Evolutionary conservation across 64 coral and sea anemone genomes (phyloP).

Genomic region (Montipora capricornis): DNA sequence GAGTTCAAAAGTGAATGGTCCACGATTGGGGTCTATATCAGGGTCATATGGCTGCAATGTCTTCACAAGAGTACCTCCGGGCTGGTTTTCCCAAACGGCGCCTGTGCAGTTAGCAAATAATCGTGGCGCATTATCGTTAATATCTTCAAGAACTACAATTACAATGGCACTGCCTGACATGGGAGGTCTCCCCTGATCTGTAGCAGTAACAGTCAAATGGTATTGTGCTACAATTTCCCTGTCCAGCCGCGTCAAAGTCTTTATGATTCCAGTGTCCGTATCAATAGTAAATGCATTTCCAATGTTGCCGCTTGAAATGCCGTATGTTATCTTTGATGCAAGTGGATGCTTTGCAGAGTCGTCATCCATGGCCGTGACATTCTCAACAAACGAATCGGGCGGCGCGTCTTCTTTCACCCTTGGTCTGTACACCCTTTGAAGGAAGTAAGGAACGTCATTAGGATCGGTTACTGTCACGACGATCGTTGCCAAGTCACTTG

Average conservation of each 20-base stretch:
- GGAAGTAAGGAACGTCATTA: slow-evolving; percentile 83
- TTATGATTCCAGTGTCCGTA: slow-evolving; percentile 57
- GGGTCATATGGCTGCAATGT: slow-evolving; percentile 74
- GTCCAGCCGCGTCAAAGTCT: slow-evolving; percentile 68
- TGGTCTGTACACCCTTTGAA: slow-evolving; percentile 70
- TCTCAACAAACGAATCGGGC: slow-evolving; percentile 56
- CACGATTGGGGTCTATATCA: slow-evolving; percentile 84
- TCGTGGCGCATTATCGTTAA: slow-evolving; percentile 93
- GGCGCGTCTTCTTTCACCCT: slow-evolving; percentile 57
- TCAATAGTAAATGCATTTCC: slow-evolving; percentile 74
- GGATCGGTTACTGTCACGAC: slow-evolving; percentile 87
- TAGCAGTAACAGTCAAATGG: slow-evolving; percentile 76
- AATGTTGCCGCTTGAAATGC: slow-evolving; percentile 72
- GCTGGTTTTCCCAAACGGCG: slow-evolving; percentile 75
- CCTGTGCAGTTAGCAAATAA: slow-evolving; percentile 65
- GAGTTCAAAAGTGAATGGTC: slow-evolving; percentile 79
- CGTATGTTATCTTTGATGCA: slow-evolving; percentile 51
- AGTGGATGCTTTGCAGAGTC: slow-evolving; percentile 41
- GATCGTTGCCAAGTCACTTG: slow-evolving; percentile 75
- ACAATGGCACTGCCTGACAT: slow-evolving; percentile 80
- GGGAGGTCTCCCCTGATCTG: slow-evolving; percentile 69
- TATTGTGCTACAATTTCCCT: slow-evolving; percentile 73
- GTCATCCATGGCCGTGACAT: slow-evolving; percentile 87
- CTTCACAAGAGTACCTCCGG: slow-evolving; percentile 56
- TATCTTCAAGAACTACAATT: slow-evolving; percentile 70